These are phyloP conservation scores for Lynx canadensis DNA, from an alignment of 2,113 vertebrate genomes.

Conservation along the genomic window DNA sequence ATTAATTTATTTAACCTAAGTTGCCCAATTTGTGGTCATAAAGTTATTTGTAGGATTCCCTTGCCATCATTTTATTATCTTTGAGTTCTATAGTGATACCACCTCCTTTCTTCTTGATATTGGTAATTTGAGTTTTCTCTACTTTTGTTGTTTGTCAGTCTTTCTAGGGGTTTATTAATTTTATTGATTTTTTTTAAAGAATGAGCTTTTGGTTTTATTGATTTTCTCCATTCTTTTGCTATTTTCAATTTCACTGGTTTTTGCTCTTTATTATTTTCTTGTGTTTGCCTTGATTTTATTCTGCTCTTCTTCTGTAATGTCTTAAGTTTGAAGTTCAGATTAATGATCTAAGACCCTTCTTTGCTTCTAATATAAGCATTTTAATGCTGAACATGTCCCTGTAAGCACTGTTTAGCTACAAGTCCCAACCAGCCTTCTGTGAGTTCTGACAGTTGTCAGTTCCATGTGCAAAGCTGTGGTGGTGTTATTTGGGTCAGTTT, in stretches of 20 bases:
- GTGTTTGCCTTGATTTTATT: neutral
- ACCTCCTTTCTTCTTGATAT: neutral
- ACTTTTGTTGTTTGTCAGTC: constrained; percentile 1
- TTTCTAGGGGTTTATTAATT: neutral
- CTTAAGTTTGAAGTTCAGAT: neutral
- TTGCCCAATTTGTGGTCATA: neutral
- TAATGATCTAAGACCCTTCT: neutral
- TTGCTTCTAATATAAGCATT: neutral
- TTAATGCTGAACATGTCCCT: neutral
- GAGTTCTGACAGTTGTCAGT: neutral
- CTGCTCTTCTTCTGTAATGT: neutral
- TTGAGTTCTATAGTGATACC: neutral
- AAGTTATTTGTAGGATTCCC: neutral
- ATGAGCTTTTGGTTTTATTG: neutral
- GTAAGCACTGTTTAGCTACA: neutral
- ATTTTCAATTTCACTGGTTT: neutral
- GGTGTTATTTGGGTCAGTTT: neutral
- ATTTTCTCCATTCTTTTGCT: neutral
- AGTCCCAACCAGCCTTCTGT: neutral
- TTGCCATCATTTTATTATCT: neutral
- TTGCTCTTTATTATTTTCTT: neutral
- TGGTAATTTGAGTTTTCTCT: neutral
- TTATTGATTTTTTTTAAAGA: neutral
- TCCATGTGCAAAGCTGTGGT: neutral
- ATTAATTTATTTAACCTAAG: neutral